Percentiles rank a stretch among this genome's conserved stretches.
Conservation (phyloP, 2,113 vertebrate species). For the Xiphias gladius region DNA sequence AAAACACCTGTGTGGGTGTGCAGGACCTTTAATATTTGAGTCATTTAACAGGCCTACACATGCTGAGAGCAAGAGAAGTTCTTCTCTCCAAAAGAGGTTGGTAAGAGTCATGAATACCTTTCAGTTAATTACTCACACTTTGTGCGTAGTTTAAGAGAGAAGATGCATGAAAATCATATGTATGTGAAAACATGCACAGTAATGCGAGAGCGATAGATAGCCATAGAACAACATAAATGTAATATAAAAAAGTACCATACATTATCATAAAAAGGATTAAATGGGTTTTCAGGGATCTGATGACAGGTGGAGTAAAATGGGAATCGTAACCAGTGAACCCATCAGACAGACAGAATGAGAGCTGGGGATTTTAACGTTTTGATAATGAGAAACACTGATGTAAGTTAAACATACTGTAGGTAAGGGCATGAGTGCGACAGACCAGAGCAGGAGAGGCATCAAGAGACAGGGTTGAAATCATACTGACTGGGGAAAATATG, state of each 20-base stretch:
- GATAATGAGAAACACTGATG: constrained; percentile 12
- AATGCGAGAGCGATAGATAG: neutral
- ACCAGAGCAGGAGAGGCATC: neutral
- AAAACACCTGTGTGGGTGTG: constrained; percentile 1
- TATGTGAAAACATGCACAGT: neutral
- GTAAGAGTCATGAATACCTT: neutral
- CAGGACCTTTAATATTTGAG: neutral
- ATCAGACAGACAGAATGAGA: neutral
- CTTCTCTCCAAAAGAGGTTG: neutral
- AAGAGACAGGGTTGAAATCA: constrained; percentile 10
- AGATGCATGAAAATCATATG: neutral
- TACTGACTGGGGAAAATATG: neutral
- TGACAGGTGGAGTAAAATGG: constrained; percentile 1
- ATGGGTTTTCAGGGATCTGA: neutral
- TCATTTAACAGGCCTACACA: neutral
- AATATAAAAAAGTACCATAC: neutral
- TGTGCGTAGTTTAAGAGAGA: neutral
- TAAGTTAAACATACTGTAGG: neutral
- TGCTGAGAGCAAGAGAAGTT: neutral
- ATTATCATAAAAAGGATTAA: constrained; percentile 12
- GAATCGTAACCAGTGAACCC: neutral
- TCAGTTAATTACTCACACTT: neutral
- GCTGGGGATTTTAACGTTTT: neutral
- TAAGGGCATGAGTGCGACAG: neutral
- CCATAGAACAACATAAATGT: neutral